These are phyloP conservation scores for Zapornia atra DNA, from an alignment of 2,113 vertebrate genomes.

Conservation along the genomic window DNA sequence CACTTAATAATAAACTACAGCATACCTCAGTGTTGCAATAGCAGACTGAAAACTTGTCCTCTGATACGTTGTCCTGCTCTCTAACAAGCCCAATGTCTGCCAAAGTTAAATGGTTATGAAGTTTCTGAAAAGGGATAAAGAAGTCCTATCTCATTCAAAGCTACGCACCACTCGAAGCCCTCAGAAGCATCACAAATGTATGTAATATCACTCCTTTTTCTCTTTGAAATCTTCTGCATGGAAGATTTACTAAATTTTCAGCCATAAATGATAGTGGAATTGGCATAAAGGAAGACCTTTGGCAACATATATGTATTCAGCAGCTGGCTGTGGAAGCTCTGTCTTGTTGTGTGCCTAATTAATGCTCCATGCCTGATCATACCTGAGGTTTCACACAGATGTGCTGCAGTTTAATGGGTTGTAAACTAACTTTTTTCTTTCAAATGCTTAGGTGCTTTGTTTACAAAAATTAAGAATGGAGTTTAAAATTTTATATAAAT, in stretches of 20 bases:
- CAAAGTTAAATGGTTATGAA: background rate
- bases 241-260: background rate
- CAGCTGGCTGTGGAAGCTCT: conserved; percentile 29
- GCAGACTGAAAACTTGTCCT: background rate
- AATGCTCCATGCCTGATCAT: conserved; percentile 9
- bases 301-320: background rate
- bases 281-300: background rate
- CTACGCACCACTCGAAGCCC: background rate
- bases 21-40: background rate
- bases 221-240: background rate
- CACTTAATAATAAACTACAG: background rate
- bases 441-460: conserved; percentile 54
- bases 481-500: conserved; percentile 30
- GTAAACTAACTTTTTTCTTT: conserved; percentile 61
- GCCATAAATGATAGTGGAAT: background rate
- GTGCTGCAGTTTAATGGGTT: conserved; percentile 42
- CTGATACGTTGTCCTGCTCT: background rate
- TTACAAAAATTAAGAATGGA: conserved; percentile 43
- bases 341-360: conserved; percentile 44
- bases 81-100: background rate
- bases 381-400: conserved; percentile 27
- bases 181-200: background rate
- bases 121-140: background rate
- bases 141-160: background rate
- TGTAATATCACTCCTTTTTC: background rate